phyloP scores from a whole-genome alignment of 2,113 vertebrate genomes.

The Macquaria ambigua region DNA sequence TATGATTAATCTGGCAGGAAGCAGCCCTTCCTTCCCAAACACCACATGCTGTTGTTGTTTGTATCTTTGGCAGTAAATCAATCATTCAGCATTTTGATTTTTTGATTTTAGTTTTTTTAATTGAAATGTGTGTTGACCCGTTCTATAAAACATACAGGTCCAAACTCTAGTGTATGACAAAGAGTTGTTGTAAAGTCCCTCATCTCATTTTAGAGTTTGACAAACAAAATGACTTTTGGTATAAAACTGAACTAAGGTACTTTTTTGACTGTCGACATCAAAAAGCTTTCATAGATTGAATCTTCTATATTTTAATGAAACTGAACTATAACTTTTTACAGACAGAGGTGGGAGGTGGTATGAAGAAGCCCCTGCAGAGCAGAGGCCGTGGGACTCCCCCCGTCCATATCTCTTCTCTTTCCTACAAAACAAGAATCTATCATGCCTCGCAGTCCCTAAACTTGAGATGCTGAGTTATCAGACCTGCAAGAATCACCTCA shows the following conservation, averaged over 20 bases:
- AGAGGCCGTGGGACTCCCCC: constrained; percentile 4
- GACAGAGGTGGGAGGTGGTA: constrained; percentile 17
- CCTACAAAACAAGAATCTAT: constrained; percentile 1
- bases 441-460: neutral
- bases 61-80: neutral
- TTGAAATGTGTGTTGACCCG: neutral
- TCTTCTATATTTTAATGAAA: constrained; percentile 15
- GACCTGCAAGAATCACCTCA: neutral
- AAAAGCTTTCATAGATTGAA: neutral
- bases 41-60: neutral
- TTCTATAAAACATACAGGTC: neutral
- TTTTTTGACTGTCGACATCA: neutral
- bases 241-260: constrained; percentile 9
- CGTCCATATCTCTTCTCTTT: neutral
- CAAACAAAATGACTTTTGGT: neutral
- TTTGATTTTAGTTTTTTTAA: too few species aligned
- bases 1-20: constrained; percentile 17
- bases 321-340: neutral
- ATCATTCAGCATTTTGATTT: neutral
- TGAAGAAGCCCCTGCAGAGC: constrained; percentile 12
- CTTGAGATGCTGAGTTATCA: neutral
- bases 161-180: neutral
- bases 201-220: neutral
- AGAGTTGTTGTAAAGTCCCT: neutral
- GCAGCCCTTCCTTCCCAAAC: neutral